Evolutionary conservation across 2,113 vertebrate genomes (phyloP).

Genomic region (Platysteira castanea): DNA sequence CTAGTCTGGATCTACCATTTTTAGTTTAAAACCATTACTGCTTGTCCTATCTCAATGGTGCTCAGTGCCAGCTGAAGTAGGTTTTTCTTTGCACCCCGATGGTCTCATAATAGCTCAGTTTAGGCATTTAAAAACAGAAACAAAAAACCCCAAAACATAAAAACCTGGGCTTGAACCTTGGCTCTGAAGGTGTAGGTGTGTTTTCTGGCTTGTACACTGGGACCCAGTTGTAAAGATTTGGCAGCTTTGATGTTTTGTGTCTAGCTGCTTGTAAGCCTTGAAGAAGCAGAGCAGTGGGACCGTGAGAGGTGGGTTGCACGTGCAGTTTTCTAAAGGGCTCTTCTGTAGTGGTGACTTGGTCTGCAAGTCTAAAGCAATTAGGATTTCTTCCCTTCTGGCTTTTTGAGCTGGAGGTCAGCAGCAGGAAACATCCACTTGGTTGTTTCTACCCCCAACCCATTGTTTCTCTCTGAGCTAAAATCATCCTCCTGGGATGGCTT

Average conservation of each 20-base stretch:
- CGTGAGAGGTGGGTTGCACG: accelerated
- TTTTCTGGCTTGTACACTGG: neutral
- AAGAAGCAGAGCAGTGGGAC: neutral
- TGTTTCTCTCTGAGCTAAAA: neutral
- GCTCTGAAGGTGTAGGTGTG: neutral
- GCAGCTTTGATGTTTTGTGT: neutral
- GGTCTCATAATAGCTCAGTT: neutral
- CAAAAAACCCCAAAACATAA: neutral
- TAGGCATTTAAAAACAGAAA: neutral
- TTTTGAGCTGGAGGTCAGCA: neutral
- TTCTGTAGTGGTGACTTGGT: neutral
- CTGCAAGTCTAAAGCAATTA: neutral
- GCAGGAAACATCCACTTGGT: neutral
- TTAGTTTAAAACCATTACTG: neutral
- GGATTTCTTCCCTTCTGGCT: neutral
- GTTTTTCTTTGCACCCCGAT: neutral
- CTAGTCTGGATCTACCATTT: neutral
- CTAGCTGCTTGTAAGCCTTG: neutral
- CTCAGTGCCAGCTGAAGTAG: neutral
- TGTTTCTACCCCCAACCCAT: neutral
- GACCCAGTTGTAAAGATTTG: neutral
- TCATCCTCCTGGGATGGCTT: neutral
- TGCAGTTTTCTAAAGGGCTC: neutral
- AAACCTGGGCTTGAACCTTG: neutral
- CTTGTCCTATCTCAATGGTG: neutral